Percentiles rank a stretch among this genome's conserved stretches.
phyloP scores from a whole-genome alignment of 2,888 invertebrate species.

The Lacanobia oleracea region DNA sequence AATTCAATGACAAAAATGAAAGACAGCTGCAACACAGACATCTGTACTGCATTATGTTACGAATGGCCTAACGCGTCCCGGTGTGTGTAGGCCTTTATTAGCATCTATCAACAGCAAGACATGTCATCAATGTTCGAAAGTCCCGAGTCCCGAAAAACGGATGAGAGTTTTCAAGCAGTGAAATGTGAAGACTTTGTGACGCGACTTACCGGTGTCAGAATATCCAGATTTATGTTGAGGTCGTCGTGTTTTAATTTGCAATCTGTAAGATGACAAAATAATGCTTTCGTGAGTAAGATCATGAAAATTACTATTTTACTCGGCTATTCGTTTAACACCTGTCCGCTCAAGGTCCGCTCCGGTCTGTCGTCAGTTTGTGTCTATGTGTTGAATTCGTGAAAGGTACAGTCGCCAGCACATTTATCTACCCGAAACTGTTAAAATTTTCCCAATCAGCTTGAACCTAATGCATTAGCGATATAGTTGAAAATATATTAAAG shows the following conservation, averaged over 20 bases:
- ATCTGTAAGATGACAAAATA: slow-evolving; percentile 76
- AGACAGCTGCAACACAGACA: no score
- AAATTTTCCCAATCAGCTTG: no score
- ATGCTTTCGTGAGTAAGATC: background rate
- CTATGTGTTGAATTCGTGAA: background rate
- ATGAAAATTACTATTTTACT: background rate
- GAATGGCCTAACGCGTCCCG: no score
- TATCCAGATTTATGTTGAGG: slow-evolving; percentile 88
- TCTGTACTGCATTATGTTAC: no score
- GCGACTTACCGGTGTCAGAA: slow-evolving; percentile 84
- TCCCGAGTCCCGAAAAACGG: background rate
- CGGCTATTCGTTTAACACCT: background rate
- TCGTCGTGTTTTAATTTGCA: slow-evolving; percentile 89
- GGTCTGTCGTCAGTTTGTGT: background rate
- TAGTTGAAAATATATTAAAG: no score
- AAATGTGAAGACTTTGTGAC: background rate
- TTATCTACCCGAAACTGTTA: no score
- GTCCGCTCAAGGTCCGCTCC: no score
- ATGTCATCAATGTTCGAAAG: background rate
- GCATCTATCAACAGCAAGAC: no score
- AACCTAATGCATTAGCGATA: no score
- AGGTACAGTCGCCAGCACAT: no score
- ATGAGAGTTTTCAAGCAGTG: background rate
- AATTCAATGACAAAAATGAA: no score
- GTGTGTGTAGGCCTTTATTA: no score